phyloP scores from a whole-genome alignment of 2,888 invertebrate species.

The Melanostoma mellinum region DNA sequence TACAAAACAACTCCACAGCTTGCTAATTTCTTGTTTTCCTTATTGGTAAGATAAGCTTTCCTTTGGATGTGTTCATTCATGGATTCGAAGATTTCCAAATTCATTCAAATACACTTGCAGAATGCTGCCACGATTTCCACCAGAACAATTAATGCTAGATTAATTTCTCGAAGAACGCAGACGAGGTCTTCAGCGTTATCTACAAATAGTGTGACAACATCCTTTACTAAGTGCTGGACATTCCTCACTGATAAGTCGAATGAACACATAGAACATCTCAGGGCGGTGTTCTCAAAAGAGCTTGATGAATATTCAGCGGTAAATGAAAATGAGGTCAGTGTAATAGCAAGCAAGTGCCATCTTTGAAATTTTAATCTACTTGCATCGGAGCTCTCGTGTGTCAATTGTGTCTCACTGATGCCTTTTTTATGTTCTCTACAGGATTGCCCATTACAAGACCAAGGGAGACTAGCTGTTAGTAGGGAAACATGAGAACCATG shows the following conservation, averaged over 20 bases:
- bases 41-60: slow-evolving; percentile 84
- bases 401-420: not conserved
- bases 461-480: slow-evolving; percentile 74
- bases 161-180: slow-evolving; percentile 88
- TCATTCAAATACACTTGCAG: slow-evolving; percentile 81
- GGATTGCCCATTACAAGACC: slow-evolving; percentile 74
- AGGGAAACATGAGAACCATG: slow-evolving; percentile 74
- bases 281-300: slow-evolving; percentile 70
- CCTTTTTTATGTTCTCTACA: slow-evolving; percentile 18
- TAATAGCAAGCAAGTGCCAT: not conserved
- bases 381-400: no score
- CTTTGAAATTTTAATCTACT: not conserved
- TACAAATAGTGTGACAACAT: slow-evolving; percentile 88
- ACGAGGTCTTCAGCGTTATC: slow-evolving; percentile 87
- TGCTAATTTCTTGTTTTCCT: slow-evolving; percentile 87
- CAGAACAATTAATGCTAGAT: slow-evolving; percentile 89
- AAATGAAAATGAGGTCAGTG: slow-evolving; percentile 73
- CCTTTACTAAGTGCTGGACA: slow-evolving; percentile 83
- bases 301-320: slow-evolving; percentile 74
- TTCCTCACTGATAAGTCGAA: slow-evolving; percentile 74
- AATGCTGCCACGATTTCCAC: slow-evolving; percentile 88
- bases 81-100: slow-evolving; percentile 22
- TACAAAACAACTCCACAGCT: slow-evolving; percentile 87
- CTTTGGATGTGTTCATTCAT: not conserved
- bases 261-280: slow-evolving; percentile 74